phyloP scores from a whole-genome alignment of 2,888 invertebrate species.

The Melangyna quadrimaculata region DNA sequence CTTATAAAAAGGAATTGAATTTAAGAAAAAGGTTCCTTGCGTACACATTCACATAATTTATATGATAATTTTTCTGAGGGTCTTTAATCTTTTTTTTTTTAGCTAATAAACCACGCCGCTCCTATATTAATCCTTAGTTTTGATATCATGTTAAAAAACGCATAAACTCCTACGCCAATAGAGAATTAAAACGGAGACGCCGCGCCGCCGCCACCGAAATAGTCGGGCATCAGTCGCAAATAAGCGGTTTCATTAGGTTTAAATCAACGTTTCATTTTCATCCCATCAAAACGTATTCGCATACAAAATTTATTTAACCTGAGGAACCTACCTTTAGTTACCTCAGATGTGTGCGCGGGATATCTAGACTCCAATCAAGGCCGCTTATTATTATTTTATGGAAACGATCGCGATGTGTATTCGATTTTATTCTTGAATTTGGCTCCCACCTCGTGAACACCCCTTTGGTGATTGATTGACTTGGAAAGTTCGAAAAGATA shows the following conservation, averaged over 20 bases:
- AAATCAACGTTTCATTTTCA: constrained; percentile 68
- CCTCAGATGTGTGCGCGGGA: background rate
- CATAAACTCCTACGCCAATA: background rate
- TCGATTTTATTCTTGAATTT: constrained; percentile 67
- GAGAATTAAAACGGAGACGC: background rate
- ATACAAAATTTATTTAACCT: constrained; percentile 11
- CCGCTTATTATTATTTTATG: constrained; percentile 57
- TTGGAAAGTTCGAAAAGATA: constrained; percentile 56
- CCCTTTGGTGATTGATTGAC: constrained; percentile 71
- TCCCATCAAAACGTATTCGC: constrained; percentile 50
- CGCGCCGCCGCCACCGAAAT: background rate
- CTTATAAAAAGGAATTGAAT: no score
- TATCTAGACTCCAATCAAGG: constrained; percentile 54
- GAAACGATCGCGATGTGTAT: constrained; percentile 32
- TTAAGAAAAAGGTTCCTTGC: no score
- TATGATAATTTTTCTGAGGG: no score
- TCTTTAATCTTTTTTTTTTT: background rate
- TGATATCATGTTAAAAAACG: background rate
- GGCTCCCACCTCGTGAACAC: constrained; percentile 69
- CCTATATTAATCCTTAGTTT: background rate
- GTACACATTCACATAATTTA: no score
- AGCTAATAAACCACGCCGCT: background rate
- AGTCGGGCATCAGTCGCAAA: constrained; percentile 34
- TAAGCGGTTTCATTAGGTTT: constrained; percentile 64
- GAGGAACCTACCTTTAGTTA: background rate